phyloP scores from a whole-genome alignment of 2,113 vertebrate genomes.

The Neolamprologus brichardi region DNA sequence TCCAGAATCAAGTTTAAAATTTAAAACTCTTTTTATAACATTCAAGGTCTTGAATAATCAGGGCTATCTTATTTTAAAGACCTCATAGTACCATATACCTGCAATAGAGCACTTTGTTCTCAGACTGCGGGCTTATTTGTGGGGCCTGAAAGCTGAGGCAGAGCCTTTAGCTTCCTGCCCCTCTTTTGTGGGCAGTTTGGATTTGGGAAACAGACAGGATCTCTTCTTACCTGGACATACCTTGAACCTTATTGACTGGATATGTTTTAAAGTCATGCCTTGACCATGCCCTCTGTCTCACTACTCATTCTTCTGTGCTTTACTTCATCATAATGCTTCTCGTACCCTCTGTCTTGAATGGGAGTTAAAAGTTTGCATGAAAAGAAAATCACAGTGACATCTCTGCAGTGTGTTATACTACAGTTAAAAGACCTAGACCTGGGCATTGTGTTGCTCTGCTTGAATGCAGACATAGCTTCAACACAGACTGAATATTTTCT shows the following conservation, averaged over 20 bases:
- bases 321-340: neutral
- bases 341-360: neutral
- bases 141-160: neutral
- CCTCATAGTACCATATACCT: neutral
- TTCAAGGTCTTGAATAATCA: neutral
- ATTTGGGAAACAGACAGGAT: neutral
- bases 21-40: neutral
- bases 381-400: neutral
- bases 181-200: neutral
- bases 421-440: neutral
- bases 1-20: neutral
- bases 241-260: neutral
- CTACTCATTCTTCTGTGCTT: neutral
- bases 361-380: neutral
- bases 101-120: neutral
- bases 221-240: neutral
- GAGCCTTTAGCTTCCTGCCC: neutral
- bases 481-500: neutral
- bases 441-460: neutral
- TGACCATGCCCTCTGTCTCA: neutral
- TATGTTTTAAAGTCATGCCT: neutral
- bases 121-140: accelerated
- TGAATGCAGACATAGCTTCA: neutral
- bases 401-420: neutral
- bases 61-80: neutral